Percentiles rank a stretch among this genome's conserved stretches.
Evolutionary conservation across 2,113 vertebrate species (phyloP).

Genomic region (Gavialis gangeticus): DNA sequence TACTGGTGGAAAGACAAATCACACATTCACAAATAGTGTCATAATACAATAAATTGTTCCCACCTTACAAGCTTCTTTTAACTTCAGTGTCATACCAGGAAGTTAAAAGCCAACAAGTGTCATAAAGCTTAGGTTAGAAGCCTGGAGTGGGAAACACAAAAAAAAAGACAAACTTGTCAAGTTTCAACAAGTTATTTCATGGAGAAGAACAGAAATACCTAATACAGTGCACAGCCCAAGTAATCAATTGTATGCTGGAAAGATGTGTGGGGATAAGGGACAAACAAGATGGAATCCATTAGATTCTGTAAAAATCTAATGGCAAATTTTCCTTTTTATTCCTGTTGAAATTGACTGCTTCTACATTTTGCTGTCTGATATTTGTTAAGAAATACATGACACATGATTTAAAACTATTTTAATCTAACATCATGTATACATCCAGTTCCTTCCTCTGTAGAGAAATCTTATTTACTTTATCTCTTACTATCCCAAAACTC

Average conservation of each 20-base stretch:
- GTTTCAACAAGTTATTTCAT: background rate
- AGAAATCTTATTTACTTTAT: background rate
- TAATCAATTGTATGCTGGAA: background rate
- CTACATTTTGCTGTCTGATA: background rate
- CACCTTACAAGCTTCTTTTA: background rate
- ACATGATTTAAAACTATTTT: background rate
- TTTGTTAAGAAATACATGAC: background rate
- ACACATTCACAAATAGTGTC: constrained; percentile 4
- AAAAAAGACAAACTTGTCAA: background rate
- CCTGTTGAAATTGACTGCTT: background rate
- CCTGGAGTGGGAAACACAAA: background rate
- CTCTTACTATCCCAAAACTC: background rate
- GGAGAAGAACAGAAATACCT: background rate
- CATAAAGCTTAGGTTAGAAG: constrained; percentile 4
- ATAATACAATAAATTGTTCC: background rate
- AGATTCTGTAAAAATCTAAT: background rate
- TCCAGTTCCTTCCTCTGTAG: background rate
- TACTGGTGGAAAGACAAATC: constrained; percentile 47
- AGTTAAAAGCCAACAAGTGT: constrained; percentile 25
- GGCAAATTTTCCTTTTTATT: background rate
- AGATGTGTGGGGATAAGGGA: background rate
- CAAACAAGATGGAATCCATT: background rate
- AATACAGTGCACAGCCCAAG: background rate
- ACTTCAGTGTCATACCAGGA: background rate
- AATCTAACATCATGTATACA: background rate